Evolutionary conservation across 2,888 invertebrate species (phyloP), one percentile per base, ranked within the genome.

Genomic region (Drosophila mimica): DNA sequence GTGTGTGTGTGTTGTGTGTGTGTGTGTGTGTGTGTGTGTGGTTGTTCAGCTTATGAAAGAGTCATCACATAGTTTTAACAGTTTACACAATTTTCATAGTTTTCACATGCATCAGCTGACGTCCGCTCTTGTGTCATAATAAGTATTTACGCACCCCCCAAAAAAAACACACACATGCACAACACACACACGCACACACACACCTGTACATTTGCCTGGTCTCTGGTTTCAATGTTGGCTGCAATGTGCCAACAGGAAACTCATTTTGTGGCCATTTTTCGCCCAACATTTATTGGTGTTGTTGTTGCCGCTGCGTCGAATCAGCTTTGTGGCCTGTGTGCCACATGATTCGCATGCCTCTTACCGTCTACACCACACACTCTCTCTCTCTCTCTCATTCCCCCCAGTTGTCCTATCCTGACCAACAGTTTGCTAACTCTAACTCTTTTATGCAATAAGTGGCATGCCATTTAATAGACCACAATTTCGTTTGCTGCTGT

Each of bases 391-490:
- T 25, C 25, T 25, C 25, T 25, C 25, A 25, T 25, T 25, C 25
- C 25, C 25, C 25, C 25, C 25, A 25, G 5, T 30, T 15, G 30
- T 34, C 15, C 46, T 46, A 46, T n/a, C 38, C 17, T 31, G 33
- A 15, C 40, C 34, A 49, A 17, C 43, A 13, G 34, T 43, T 34
- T 9, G 20, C 48, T 6, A 15, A 60, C 20, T 52, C 63, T 38
- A 66, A 58, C 51, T 65, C 57, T 57, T 67, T 80, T 83, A 71
- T 71, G 81, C 81, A 83, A 81, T 81, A 83, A 80, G 81, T 81
- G 81, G 83, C 75, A 78, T 83, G 78, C 81, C 81, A 81, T 70
- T 81, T 78, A 81, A 78, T 81, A 81, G 69, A 83, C 81, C 81
- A 61, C 81, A 81, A 81, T 81, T 83, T 78, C 61, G 83, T 81